phyloP scores from a whole-genome alignment of 64 coral and sea anemone species.

The Porites lutea region DNA sequence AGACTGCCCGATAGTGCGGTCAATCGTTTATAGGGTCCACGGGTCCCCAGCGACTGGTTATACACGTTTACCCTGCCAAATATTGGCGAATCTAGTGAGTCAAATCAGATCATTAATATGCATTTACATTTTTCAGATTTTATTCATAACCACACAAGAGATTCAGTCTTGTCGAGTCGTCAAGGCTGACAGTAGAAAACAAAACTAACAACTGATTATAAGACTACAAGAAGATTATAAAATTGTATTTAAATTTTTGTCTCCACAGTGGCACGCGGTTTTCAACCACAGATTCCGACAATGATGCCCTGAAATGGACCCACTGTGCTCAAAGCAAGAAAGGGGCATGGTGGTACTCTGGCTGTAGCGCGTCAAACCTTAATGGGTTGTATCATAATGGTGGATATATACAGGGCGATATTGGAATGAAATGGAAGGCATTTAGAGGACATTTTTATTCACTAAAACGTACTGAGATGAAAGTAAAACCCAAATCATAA shows the following conservation, averaged over 20 bases:
- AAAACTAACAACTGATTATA: too few species aligned
- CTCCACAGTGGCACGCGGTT: slow-evolving; percentile 1
- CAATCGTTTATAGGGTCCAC: too few species aligned
- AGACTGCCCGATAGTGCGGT: too few species aligned
- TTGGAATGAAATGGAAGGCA: not conserved
- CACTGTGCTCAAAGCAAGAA: not conserved
- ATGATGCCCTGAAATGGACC: not conserved
- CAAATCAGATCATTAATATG: too few species aligned
- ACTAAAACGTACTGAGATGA: slow-evolving; percentile 47
- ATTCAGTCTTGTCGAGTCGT: too few species aligned
- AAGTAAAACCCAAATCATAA: not conserved
- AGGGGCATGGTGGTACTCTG: not conserved
- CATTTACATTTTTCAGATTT: too few species aligned
- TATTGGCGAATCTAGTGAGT: too few species aligned
- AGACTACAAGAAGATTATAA: too few species aligned
- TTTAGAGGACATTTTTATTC: not conserved
- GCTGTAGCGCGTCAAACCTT: not conserved
- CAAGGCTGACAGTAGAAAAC: too few species aligned
- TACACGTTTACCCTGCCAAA: too few species aligned
- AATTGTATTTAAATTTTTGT: not conserved
- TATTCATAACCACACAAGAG: too few species aligned
- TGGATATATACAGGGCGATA: not conserved
- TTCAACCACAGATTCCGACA: not conserved
- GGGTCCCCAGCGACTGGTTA: too few species aligned
- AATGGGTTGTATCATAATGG: not conserved